A percentile compares a stretch with the other conserved stretches of the same genome.
Evolutionary conservation across 2,888 invertebrate species (phyloP).

Genomic region (Mythimna impura): DNA sequence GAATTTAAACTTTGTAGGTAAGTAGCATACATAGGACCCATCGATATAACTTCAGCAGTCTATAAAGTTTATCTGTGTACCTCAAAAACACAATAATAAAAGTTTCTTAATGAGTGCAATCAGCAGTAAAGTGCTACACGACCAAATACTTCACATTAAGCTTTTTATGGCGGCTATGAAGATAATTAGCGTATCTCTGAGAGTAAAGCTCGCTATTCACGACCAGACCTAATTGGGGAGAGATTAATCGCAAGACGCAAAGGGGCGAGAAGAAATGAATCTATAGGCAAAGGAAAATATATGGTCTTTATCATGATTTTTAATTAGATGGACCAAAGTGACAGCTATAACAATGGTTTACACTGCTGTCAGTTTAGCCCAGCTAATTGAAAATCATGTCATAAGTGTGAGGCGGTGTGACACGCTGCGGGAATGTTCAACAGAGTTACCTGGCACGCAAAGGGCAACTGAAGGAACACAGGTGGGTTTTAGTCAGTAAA

Average conservation of each 20-base stretch:
- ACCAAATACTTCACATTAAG: conserved; percentile 52
- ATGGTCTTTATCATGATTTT: too few species aligned
- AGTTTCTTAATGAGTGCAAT: conserved; percentile 37
- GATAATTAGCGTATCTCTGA: conserved; percentile 59
- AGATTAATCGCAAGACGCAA: conserved; percentile 12
- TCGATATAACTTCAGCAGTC: not conserved
- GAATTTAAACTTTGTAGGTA: too few species aligned
- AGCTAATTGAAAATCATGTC: too few species aligned
- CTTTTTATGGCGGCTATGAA: conserved; percentile 52
- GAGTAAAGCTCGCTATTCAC: conserved; percentile 52
- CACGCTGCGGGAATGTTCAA: too few species aligned
- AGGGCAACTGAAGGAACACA: too few species aligned
- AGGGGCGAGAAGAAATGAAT: not conserved
- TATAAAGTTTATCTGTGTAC: not conserved
- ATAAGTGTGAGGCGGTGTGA: not conserved
- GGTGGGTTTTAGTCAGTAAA: too few species aligned
- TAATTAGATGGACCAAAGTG: too few species aligned
- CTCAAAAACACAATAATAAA: conserved; percentile 39
- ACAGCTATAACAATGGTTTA: too few species aligned
- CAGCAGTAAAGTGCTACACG: conserved; percentile 45
- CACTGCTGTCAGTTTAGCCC: too few species aligned
- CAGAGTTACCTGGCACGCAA: too few species aligned
- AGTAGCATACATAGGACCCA: too few species aligned
- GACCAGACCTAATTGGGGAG: conserved; percentile 4
- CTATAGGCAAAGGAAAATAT: not conserved